A percentile compares a stretch with the other conserved stretches of the same genome.
These are phyloP conservation scores for Rhineura floridana DNA, from an alignment of 2,113 vertebrate species.

Conservation along the genomic window DNA sequence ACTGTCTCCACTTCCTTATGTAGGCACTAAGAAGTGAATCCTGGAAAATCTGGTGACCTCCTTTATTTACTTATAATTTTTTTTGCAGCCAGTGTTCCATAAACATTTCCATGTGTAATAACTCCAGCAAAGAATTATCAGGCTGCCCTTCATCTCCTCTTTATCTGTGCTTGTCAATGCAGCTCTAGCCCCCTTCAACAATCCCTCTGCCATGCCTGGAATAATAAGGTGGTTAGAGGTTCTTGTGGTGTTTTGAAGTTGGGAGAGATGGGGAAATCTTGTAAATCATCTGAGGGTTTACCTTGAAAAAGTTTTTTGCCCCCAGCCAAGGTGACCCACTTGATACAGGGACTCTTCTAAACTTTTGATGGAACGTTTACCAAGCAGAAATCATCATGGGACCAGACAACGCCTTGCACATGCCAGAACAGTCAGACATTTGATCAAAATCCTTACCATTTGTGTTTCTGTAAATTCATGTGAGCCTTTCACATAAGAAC, in stretches of 20 bases:
- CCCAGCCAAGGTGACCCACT: not conserved
- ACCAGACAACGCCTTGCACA: not conserved
- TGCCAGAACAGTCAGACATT: not conserved
- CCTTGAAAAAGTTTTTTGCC: not conserved
- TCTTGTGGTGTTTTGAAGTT: not conserved
- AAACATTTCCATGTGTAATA: not conserved
- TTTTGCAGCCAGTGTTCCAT: not conserved
- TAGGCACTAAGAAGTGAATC: not conserved
- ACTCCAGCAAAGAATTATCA: slow-evolving; percentile 13
- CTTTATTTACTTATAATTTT: slow-evolving; percentile 1
- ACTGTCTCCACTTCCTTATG: not conserved
- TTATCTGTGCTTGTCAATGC: not conserved
- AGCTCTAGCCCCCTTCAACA: not conserved
- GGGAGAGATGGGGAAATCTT: not conserved
- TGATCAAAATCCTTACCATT: not conserved
- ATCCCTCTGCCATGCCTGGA: slow-evolving; percentile 6
- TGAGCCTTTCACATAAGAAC: not conserved
- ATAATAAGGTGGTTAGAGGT: slow-evolving; percentile 1
- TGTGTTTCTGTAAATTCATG: not conserved
- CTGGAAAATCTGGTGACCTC: not conserved
- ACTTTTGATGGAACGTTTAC: not conserved
- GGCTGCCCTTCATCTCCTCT: slow-evolving; percentile 17
- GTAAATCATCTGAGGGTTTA: not conserved
- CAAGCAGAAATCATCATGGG: not conserved
- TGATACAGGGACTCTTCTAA: not conserved